Conservation (phyloP, 2,797 vertebrate genomes). For the Alcedo quadribrachys region DNA sequence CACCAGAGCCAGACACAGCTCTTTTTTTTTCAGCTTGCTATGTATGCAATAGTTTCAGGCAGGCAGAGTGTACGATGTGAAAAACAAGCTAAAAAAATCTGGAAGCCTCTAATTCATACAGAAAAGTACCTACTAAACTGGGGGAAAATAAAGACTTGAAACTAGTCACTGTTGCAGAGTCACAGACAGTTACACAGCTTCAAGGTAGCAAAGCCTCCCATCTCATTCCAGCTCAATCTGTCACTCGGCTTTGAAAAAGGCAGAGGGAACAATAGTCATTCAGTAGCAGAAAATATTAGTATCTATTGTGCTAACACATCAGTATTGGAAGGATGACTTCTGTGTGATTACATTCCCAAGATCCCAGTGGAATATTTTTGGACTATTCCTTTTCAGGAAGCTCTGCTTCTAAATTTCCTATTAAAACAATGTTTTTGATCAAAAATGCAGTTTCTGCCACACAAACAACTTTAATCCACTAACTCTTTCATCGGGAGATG, state of each 20-base stretch:
- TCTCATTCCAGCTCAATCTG: background rate
- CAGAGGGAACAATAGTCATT: background rate
- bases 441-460: background rate
- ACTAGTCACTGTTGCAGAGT: background rate
- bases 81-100: constrained; percentile 5
- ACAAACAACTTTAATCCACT: background rate
- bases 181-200: background rate
- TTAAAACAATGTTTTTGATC: background rate
- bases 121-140: background rate
- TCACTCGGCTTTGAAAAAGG: background rate
- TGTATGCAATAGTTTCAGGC: background rate
- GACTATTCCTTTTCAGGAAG: background rate
- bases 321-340: background rate
- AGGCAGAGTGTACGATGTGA: background rate
- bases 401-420: background rate
- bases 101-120: background rate
- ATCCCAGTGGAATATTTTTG: background rate
- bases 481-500: accelerated
- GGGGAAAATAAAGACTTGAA: background rate
- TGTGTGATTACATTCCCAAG: background rate
- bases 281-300: background rate
- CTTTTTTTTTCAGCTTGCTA: background rate
- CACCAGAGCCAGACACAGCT: background rate
- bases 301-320: background rate
- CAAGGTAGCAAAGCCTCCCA: background rate